These are phyloP conservation scores for Chaenodraco wilsoni DNA, from an alignment of 2,797 vertebrate genomes.

Conservation along the genomic window DNA sequence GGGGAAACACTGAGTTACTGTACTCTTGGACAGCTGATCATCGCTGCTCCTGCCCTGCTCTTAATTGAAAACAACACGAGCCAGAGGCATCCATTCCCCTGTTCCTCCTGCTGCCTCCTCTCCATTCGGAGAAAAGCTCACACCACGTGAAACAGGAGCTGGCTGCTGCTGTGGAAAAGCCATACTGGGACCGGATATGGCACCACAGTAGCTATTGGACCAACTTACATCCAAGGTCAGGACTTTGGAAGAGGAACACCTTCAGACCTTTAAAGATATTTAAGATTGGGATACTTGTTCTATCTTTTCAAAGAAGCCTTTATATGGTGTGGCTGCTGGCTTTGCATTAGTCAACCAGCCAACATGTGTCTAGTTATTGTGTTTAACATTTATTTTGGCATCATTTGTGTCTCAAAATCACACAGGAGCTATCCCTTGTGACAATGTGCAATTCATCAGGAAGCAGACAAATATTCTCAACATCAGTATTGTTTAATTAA, in stretches of 20 bases:
- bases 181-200: slow-evolving; percentile 18
- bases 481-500: no score
- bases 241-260: not conserved
- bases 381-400: no score
- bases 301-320: not conserved
- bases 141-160: slow-evolving; percentile 52
- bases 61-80: slow-evolving; percentile 14
- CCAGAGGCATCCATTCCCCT: slow-evolving; percentile 37
- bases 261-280: not conserved
- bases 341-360: no score
- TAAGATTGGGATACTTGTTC: not conserved
- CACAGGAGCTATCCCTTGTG: no score
- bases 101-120: slow-evolving; percentile 16
- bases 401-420: no score
- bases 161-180: slow-evolving; percentile 21
- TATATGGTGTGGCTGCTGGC: no score
- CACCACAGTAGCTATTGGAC: slow-evolving; percentile 30
- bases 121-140: slow-evolving; percentile 38
- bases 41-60: slow-evolving; percentile 12
- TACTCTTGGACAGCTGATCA: slow-evolving; percentile 32
- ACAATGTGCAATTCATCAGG: no score
- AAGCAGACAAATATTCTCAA: no score
- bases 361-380: no score
- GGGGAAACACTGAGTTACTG: no score
- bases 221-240: slow-evolving; percentile 14